Base-by-base conservation (phyloP, 2,888 invertebrate species). In the Heteromurus nitidus region DNA sequence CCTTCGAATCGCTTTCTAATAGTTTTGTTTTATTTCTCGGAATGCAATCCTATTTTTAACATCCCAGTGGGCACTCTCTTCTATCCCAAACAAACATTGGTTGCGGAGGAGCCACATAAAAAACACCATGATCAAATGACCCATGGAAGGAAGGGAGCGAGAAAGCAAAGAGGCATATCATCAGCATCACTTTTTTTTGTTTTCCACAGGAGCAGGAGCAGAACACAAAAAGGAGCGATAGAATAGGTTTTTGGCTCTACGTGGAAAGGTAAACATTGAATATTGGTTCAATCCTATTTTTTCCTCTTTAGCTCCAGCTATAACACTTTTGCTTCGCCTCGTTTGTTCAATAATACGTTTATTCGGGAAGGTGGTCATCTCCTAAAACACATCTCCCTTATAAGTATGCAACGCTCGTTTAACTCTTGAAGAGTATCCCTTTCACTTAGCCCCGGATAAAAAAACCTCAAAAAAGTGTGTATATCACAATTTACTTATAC, bases 331-430 rank as follows among this genome's bases (percentile, higher is more conserved):
- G 53, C 42, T 74, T 74, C 47, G 72, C 53, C 74, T 74, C 74
- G 47, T 75, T 75, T 65, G 42, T 60, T 28, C 60, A 44, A 18
- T 58, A 68, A 75, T 68, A 44, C 58, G 13, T 75, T 75, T 75
- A 74, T 74, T 65, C 75, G 3, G 55, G 44, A 50, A 58, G 53
- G 74, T 74, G 74, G 68, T 68, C 75, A 75, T 67, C 68, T 55
- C 74, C 26, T 58, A 67, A 67, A n/a, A 58, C 55, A 22, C 16
- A 13, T 11, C 50, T 50, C 50, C 18, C 26, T 53, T 16, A 7
- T 58, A 44, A 42, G 55, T 55, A 55, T 67, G 44, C n/a, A 67
- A 68, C 30, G 75, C 68, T 74, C 74, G 55, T 74, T 74, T 64
- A 74, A 31, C 74, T 28, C 50, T 28, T 36, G 26, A 67, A 44